Conservation (phyloP, 2,888 invertebrate species). For the Dolichomitus sp. region DNA sequence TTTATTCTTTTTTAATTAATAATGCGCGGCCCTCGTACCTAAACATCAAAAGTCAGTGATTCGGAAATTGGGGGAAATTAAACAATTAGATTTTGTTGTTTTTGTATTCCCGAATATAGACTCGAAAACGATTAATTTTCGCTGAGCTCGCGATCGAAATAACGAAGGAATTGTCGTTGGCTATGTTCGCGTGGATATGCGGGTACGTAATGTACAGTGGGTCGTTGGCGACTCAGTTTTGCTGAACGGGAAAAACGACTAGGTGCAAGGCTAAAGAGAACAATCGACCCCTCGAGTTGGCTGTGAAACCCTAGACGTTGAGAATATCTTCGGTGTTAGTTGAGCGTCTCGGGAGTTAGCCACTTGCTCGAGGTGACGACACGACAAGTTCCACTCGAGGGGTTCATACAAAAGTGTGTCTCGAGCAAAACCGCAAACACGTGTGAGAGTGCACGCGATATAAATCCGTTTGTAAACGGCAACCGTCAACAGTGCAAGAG, state of each 20-base stretch:
- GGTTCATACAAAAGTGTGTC: slow-evolving; percentile 59
- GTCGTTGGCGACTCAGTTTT: slow-evolving; percentile 21
- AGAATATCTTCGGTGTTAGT: slow-evolving; percentile 20
- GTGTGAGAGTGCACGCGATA: slow-evolving; percentile 17
- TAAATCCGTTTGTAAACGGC: slow-evolving; percentile 35
- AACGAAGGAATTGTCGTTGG: slow-evolving; percentile 17
- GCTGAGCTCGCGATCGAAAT: slow-evolving; percentile 17
- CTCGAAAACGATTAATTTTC: neutral
- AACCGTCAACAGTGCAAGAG: slow-evolving; percentile 27
- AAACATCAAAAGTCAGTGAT: slow-evolving; percentile 62
- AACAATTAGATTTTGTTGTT: slow-evolving; percentile 23
- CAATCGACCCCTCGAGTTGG: slow-evolving; percentile 44
- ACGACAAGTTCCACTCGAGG: slow-evolving; percentile 71
- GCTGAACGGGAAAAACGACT: slow-evolving; percentile 57
- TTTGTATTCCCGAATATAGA: neutral
- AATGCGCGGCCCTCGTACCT: slow-evolving; percentile 50
- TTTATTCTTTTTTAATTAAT: slow-evolving; percentile 15
- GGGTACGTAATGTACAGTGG: slow-evolving; percentile 19
- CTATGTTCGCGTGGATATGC: slow-evolving; percentile 33
- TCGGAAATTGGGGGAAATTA: slow-evolving; percentile 29
- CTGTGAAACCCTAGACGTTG: slow-evolving; percentile 40
- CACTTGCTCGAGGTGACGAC: slow-evolving; percentile 66
- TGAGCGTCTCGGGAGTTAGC: slow-evolving; percentile 1
- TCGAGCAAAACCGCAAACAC: slow-evolving; percentile 42
- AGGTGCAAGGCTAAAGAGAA: slow-evolving; percentile 64